These are phyloP conservation scores for Arctopsyche grandis DNA, from an alignment of 1,140 invertebrate genomes.

Conservation along the genomic window DNA sequence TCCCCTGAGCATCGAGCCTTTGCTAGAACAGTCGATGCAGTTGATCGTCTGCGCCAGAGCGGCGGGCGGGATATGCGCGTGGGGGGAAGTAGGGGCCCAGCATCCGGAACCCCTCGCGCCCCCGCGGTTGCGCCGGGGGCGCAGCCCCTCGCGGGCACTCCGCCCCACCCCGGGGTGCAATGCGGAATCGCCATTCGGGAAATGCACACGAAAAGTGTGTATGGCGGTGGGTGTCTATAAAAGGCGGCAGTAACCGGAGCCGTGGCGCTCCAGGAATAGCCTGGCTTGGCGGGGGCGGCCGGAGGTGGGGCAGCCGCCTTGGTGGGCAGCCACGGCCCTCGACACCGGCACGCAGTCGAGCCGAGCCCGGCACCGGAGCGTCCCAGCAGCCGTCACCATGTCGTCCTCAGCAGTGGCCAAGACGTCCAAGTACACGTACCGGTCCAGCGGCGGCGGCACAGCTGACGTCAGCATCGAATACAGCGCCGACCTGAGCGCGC, in stretches of 20 bases:
- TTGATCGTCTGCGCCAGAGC: not conserved
- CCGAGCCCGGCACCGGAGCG: conserved; percentile 48
- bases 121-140: not conserved
- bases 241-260: conserved; percentile 48
- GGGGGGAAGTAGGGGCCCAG: not conserved
- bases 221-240: conserved; percentile 32
- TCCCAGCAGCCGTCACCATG: conserved; percentile 52
- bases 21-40: not conserved
- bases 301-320: conserved; percentile 27
- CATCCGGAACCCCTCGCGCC: not conserved
- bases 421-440: conserved; percentile 90
- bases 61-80: not conserved
- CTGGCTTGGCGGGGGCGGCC: conserved; percentile 34
- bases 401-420: conserved; percentile 82
- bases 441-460: conserved; percentile 79
- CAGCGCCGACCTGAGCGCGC: conserved; percentile 88
- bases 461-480: conserved; percentile 95
- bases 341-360: conserved; percentile 49
- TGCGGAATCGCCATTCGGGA: conserved; percentile 24
- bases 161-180: not conserved
- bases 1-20: no score
- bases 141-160: not conserved
- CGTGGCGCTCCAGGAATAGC: conserved; percentile 46
- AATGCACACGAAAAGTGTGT: conserved; percentile 5
- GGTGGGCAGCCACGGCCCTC: conserved; percentile 15